Conservation (phyloP, 2,888 invertebrate genomes). For the Amphipyra tragopoginis region DNA sequence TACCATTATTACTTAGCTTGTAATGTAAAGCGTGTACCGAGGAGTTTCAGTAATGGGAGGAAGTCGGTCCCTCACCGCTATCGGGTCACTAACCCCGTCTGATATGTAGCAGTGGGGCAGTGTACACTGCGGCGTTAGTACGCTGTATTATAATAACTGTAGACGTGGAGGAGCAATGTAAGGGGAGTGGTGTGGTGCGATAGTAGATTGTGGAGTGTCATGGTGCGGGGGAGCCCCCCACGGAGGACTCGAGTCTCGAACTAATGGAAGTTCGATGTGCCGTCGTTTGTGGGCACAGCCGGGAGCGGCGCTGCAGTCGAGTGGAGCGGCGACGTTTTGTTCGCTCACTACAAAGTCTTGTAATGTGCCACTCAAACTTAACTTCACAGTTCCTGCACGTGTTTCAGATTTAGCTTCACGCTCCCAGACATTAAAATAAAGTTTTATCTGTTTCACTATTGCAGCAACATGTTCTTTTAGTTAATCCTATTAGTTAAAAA, state of each 20-base stretch:
- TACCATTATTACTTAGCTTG: conserved; percentile 25
- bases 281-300: conserved; percentile 6
- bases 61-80: conserved; percentile 29
- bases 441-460: not conserved
- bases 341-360: conserved; percentile 15
- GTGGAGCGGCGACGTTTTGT: not conserved
- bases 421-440: not conserved
- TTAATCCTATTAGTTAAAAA: conserved; percentile 2
- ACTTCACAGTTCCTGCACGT: conserved; percentile 4
- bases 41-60: conserved; percentile 48
- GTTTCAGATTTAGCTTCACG: conserved; percentile 8
- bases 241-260: conserved; percentile 20
- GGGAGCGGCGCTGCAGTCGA: not conserved
- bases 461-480: not conserved
- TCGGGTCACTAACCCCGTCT: conserved; percentile 52
- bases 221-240: conserved; percentile 19
- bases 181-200: not conserved
- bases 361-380: conserved; percentile 18
- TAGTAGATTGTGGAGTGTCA: conserved; percentile 10
- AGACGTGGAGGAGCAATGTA: conserved; percentile 17
- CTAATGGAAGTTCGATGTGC: conserved; percentile 51
- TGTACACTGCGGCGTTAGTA: conserved; percentile 20
- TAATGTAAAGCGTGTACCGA: conserved; percentile 33
- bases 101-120: conserved; percentile 6
- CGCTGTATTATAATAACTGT: not conserved